These are phyloP conservation scores for Drosophila cognata DNA, from an alignment of 2,888 invertebrate species.

Conservation along the genomic window DNA sequence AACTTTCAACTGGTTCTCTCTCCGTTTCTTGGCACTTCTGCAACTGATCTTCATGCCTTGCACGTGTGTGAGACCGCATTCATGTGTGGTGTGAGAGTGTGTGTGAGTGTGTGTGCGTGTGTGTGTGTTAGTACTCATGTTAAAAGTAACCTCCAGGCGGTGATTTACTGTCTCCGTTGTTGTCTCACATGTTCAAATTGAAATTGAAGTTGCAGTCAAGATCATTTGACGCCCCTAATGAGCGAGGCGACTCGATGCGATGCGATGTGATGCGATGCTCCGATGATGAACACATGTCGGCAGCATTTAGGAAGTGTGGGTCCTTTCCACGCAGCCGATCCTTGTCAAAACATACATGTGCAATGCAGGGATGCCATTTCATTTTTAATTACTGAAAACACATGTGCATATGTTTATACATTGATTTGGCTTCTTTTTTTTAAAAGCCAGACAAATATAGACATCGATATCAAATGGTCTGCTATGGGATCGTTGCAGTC, in stretches of 20 bases:
- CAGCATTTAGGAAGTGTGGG: constrained; percentile 32
- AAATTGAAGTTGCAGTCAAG: constrained; percentile 33
- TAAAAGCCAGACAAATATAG: constrained; percentile 44
- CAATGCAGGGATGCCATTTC: constrained; percentile 29
- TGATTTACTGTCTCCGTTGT: constrained; percentile 59
- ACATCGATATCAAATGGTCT: constrained; percentile 40
- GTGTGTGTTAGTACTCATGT: constrained; percentile 4
- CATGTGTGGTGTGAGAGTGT: not conserved
- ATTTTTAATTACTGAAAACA: constrained; percentile 61
- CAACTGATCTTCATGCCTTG: constrained; percentile 62
- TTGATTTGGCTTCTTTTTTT: constrained; percentile 58
- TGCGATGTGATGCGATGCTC: not conserved
- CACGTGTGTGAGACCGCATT: constrained; percentile 43
- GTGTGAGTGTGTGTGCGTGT: not conserved
- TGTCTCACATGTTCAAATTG: constrained; percentile 51
- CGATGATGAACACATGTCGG: constrained; percentile 65
- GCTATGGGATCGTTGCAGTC: constrained; percentile 53
- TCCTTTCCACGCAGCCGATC: constrained; percentile 56
- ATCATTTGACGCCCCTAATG: constrained; percentile 60
- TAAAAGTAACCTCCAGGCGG: constrained; percentile 35
- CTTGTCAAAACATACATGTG: constrained; percentile 41
- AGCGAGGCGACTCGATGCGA: constrained; percentile 21
- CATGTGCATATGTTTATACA: constrained; percentile 59
- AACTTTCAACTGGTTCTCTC: constrained; percentile 63
- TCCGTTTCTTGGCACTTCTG: constrained; percentile 34